Evolutionary conservation across 2,888 invertebrate species (phyloP), one percentile per base, ranked within the genome.

Genomic region (Ligdia adustata): DNA sequence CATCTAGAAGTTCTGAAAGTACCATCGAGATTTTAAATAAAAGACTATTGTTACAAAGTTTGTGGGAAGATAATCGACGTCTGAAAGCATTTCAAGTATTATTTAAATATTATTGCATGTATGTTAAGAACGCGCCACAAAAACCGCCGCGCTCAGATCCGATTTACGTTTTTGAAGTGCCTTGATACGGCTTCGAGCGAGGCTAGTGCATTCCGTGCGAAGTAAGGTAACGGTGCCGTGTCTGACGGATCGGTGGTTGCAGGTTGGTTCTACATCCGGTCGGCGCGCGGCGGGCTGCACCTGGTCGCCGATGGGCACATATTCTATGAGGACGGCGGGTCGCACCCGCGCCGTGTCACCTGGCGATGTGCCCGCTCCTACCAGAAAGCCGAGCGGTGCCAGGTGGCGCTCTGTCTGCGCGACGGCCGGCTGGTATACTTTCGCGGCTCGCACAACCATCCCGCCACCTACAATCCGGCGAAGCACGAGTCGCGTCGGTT

Each of bases 201-300:
- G 28, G 35, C 43, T 44, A 32, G 26, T 16, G 20, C 33, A 40
- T 31, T 47, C n/a, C n/a, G n/a, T n/a, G n/a, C 16, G 4, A 13
- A 33, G 11, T 4, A 9, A 7, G 4, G 26, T 22, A 32, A 35
- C 11, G 38, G 51, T 57, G 29, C 48, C 41, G 52, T 50, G 51
- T 62, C 64, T 72, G 60, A 75, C 62, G 13, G 51, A 55, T 46
- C 33, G 33, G 45, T 70, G 60, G 60, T 83, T 82, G 62, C 87
- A 89, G 89, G 87, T 13, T 90, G 89, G 90, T 90, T 89, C 75
- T 90, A 90, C 71, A 87, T 90, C 47, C 78, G 87, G 14, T 91
- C 90, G 13, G 87, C 90, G 42, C 88, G 90, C 44, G 90, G 91
- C 5, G 90, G 89, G 0, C 67, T 90, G 43, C 90, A 89, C 51